Conservation (phyloP, 1,140 invertebrate species). For the Brachionus calyciflorus region DNA sequence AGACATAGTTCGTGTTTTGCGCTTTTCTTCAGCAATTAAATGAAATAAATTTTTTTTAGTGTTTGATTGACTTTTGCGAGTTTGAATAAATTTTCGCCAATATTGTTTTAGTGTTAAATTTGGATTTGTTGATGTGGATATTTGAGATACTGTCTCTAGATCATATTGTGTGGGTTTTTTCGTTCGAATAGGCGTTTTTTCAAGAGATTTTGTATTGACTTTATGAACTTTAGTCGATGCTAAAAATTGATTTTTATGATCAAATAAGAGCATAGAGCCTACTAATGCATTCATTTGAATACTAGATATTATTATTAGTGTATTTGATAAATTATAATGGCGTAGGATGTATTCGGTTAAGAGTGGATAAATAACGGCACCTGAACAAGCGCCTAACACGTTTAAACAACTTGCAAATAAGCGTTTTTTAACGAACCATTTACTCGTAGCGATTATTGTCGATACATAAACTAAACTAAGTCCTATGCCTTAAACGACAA, state of each 20-base stretch:
- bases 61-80: constrained; percentile 2
- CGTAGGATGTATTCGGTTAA: background rate
- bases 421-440: constrained; percentile 45
- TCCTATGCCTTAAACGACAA: constrained; percentile 21
- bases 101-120: constrained; percentile 40
- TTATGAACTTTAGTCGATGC: background rate
- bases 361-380: constrained; percentile 3
- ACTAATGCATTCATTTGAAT: constrained; percentile 8
- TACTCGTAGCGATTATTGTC: constrained; percentile 2
- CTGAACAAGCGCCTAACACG: background rate
- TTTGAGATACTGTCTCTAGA: background rate
- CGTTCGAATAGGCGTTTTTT: background rate
- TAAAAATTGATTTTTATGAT: background rate
- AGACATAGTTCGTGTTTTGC: constrained; percentile 33
- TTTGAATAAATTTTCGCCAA: constrained; percentile 45
- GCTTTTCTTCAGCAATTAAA: constrained; percentile 44
- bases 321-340: background rate
- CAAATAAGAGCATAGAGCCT: background rate
- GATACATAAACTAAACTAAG: constrained; percentile 27
- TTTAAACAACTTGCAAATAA: constrained; percentile 2
- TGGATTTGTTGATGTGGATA: constrained; percentile 18
- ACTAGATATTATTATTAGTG: constrained; percentile 11
- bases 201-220: background rate
- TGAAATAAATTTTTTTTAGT: constrained; percentile 43
- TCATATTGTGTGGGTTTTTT: background rate